Base-by-base conservation (phyloP, 2,113 vertebrate species). In the Puffinus mauretanicus region DNA sequence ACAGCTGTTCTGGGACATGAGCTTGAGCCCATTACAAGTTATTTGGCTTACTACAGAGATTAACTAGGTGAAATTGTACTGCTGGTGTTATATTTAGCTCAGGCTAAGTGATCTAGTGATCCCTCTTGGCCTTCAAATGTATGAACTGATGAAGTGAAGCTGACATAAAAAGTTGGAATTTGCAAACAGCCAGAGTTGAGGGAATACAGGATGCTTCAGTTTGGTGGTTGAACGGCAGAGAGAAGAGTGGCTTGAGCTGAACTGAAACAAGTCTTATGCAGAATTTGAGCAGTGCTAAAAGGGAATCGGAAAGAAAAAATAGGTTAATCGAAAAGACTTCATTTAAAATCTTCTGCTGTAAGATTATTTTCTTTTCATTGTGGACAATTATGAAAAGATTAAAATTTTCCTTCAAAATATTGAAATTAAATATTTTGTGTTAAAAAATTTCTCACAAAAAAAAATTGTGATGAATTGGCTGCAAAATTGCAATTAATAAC, bases 71-170 rank as follows among this genome's bases (percentile, higher is more conserved):
- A 82, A 94, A 90, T 82, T 88, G 30, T 42, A 49, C 27, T 36
- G 40, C 34, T 72, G 17, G 36, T 34, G 57, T 57, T 96, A 90
- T 76, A 89, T 91, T 94, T 82, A 94, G 73, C 52, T 79, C 65
- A 78, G 52, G 22, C 52, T 89, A 89, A 95, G 78, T 65, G 84
- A 94, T 93, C 78, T 82, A 95, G 79, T 82, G 78, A 84, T 94
- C 93, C 82, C 78, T 49, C 40, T 52, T 93, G 87, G 87, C 78
- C 73, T 87, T 91, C 70, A 61, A 72, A 93, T 32, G 36, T 75
- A 94, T 69, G 84, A 95, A 65, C 38, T 91, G 87, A 85, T 91
- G 73, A 95, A 96, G 38, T 52, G 77, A 87, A 91, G 44, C 52
- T 87, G 93, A 95, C 93, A 92, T 70, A 54, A 84, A 84, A 81